Base-by-base conservation (phyloP, 2,113 vertebrate species). In the Callithrix jacchus region DNA sequence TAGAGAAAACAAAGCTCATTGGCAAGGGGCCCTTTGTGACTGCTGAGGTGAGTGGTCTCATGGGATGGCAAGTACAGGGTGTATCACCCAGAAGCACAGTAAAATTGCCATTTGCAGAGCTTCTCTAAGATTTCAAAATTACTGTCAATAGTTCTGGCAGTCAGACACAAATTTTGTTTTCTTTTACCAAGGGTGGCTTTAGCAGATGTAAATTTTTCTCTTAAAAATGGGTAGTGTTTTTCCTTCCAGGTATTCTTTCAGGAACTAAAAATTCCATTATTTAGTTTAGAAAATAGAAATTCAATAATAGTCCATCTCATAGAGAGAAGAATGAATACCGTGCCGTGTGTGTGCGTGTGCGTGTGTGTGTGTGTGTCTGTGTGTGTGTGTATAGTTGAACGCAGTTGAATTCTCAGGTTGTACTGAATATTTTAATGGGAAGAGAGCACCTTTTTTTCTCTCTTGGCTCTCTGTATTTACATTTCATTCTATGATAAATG, bases 401-500 rank as follows among this genome's bases (percentile, higher is more conserved):
- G 70, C 35, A 47, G 27, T n/a, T 77, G 54, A 80, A 92, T 79
- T 73, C 79, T 89, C 52, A 93, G 17, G 52, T 93, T 76, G 32
- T 49, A 25, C 14, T 82, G 40, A 54, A 82, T 61, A 32, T 76
- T 95, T 93, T 89, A 84, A 70, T 23, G 37, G 37, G 30, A 89
- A 90, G 12, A 80, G 25, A 89, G 8, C 2, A 40, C 27, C 5
- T 94, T 93, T n/a, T 4, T 92, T 83, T 66, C 21, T 37, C 54
- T 91, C 54, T 66, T 68, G 56, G 27, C 54, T 93, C 30, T 70
- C 68, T 42, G 91, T 73, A 94, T 87, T 95, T 97, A 79, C 45
- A 89, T 90, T 91, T 90, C 8, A 52, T 23, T 86, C 52, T 91
- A 6, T 94, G 89, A 73, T 83, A 84, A 92, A 91, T 94, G 58